These are phyloP conservation scores for Paramacrobiotus metropolitanus DNA, from an alignment of 1,140 invertebrate species.

Conservation along the genomic window DNA sequence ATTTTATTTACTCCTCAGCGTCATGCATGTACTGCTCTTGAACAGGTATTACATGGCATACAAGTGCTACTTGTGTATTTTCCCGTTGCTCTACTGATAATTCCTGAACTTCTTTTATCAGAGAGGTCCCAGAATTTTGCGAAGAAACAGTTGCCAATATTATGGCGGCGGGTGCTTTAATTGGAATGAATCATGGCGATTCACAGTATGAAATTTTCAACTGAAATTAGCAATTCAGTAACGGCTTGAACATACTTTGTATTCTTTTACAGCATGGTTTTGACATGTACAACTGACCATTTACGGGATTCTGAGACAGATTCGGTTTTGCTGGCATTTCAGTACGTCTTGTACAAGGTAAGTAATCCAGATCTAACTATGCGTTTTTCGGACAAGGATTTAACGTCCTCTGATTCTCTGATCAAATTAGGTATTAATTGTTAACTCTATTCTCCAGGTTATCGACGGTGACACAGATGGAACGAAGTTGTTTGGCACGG, in stretches of 20 bases:
- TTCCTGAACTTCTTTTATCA: background rate
- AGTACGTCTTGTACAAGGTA: background rate
- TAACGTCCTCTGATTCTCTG: background rate
- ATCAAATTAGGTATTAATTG: too few species aligned
- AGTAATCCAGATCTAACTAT: background rate
- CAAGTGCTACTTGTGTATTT: too few species aligned
- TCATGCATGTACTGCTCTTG: background rate
- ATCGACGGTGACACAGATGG: background rate
- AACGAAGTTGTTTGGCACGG: background rate
- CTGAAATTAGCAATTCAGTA: background rate
- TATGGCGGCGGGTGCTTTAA: background rate
- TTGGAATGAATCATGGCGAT: background rate
- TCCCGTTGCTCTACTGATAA: background rate
- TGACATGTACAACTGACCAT: background rate
- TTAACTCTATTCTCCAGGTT: too few species aligned
- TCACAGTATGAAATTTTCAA: background rate
- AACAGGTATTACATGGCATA: background rate
- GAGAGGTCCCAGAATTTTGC: background rate
- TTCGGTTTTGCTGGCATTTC: background rate
- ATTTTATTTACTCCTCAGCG: background rate
- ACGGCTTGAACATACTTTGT: background rate
- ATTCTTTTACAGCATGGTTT: background rate
- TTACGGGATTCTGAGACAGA: background rate
- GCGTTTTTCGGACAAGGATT: background rate
- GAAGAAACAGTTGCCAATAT: background rate